phyloP scores from a whole-genome alignment of 2,113 vertebrate species.

The Willisornis vidua region DNA sequence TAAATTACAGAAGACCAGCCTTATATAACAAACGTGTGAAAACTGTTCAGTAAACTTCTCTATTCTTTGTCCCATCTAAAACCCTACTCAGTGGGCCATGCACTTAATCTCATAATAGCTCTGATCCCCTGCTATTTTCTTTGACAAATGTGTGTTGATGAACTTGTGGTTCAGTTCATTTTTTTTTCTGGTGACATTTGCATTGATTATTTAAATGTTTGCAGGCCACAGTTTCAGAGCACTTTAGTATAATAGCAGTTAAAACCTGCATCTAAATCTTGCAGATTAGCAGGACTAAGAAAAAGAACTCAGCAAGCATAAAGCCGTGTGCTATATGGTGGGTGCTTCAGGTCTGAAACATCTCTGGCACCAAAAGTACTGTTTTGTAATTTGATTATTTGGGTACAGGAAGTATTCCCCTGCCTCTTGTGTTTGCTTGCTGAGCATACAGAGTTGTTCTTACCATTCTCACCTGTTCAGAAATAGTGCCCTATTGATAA shows the following conservation, averaged over 20 bases:
- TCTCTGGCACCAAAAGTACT: background rate
- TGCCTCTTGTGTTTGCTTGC: background rate
- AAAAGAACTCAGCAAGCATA: constrained; percentile 21
- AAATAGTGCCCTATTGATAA: background rate
- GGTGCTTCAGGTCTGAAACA: constrained; percentile 33
- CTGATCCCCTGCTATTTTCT: constrained; percentile 82
- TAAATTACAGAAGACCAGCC: constrained; percentile 64
- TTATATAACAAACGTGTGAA: constrained; percentile 76
- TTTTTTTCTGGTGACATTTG: constrained; percentile 66
- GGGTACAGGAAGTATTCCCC: background rate
- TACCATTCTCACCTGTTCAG: background rate
- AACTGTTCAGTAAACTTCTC: constrained; percentile 79
- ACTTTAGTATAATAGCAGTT: constrained; percentile 68
- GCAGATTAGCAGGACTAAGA: constrained; percentile 29
- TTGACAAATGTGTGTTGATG: constrained; percentile 83
- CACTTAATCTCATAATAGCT: constrained; percentile 89
- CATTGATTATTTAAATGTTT: constrained; percentile 72
- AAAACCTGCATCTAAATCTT: constrained; percentile 61
- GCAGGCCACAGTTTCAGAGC: constrained; percentile 60
- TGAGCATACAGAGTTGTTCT: background rate
- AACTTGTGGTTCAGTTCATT: constrained; percentile 74
- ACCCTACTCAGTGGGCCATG: constrained; percentile 75
- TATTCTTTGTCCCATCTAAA: constrained; percentile 83
- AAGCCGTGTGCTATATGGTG: constrained; percentile 2
- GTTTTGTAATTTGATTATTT: background rate